Evolutionary conservation across 2,113 vertebrate species (phyloP), one percentile per base, ranked within the genome.

Genomic region (Natator depressus): DNA sequence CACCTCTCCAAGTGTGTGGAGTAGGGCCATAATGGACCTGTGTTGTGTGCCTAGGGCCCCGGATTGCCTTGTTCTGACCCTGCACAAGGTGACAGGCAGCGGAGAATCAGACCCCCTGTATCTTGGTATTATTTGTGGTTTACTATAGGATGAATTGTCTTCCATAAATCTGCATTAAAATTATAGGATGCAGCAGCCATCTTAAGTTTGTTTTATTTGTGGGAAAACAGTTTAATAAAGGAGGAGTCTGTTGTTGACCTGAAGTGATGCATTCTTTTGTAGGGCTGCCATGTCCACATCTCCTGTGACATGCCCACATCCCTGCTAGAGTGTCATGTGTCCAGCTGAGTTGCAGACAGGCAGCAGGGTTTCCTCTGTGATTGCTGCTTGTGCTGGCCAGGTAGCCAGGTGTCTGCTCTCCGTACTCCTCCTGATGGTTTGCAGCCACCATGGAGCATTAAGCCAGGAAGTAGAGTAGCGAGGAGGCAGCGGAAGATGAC

Each of bases 11-110:
- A 35, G 42, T 42, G 35, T 62, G 27, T 31, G 57, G 17, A 27
- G 25, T 7, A 79, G 25, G 57, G 65, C 35, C 65, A 72, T n/a
- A 72, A 38, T 38, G 65, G 57, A 62, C 29, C 57, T 62, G 5
- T 3, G 27, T 29, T 29, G 12, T 62, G 57, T 62, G 5, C 24
- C 27, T 62, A 62, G 27, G 27, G 19, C 35, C 72, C 47, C 29
- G 81, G 88, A 90, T 80, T n/a, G 38, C 82, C 80, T 90, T 8
- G 57, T 82, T 87, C 62, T 81, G 65, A 94, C 55, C 55, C 38
- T 57, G 25, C 29, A 53, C 38, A 88, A 55, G 13, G 27, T 62
- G 27, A 62, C 57, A 62, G 57, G 31, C 22, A 22, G 38, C 89
- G 38, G 29, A 85, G 89, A 81, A 89, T 27, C 16, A 78, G 53